Evolutionary conservation across 2,888 invertebrate species (phyloP), one percentile per base, ranked within the genome.

Genomic region (Amiota mariae): DNA sequence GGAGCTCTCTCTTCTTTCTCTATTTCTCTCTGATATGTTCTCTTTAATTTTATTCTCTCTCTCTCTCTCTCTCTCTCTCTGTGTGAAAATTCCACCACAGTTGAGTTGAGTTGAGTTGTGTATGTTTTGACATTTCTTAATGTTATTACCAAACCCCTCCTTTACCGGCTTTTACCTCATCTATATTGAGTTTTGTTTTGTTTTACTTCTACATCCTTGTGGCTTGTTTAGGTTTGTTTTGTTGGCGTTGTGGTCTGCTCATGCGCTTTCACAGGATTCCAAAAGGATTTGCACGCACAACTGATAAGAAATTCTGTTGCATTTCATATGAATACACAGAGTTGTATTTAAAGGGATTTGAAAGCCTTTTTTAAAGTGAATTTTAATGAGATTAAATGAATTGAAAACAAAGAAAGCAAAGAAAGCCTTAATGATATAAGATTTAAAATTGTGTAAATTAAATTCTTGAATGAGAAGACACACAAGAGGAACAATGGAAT

Each of bases 261-360:
- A 68, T 68, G 67, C 67, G 67, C 67, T 54, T 36, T 54, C 13
- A 36, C 36, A 36, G 15, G 13, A 54, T 63, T 20, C 59, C 18
- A 15, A 8, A 15, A 59, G 18, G 8, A 78, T 78, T 80, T 82
- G 82, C 80, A 82, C 84, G 82, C 80, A 82, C 84, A 84, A 83
- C 85, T 86, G 84, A 87, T 87, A 87, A 87, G 82, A 84, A 85
- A 82, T 79, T 82, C 80, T 80, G 76, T 80, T 79, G 79, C 77
- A 81, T 81, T 75, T 20, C 36, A 36, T 6, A 36, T 36, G 36
- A 2, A 9, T 57, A 15, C 77, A 81, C 82, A 84, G 84, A 84
- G 84, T 82, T 82, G 84, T 81, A 82, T 48, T 73, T 71, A 15
- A 20, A n/a, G 11, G 67, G n/a, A 67, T 49, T 67, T 24, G 49